Base-by-base conservation (phyloP, 2,113 vertebrate genomes). In the Rhizomys pruinosus region DNA sequence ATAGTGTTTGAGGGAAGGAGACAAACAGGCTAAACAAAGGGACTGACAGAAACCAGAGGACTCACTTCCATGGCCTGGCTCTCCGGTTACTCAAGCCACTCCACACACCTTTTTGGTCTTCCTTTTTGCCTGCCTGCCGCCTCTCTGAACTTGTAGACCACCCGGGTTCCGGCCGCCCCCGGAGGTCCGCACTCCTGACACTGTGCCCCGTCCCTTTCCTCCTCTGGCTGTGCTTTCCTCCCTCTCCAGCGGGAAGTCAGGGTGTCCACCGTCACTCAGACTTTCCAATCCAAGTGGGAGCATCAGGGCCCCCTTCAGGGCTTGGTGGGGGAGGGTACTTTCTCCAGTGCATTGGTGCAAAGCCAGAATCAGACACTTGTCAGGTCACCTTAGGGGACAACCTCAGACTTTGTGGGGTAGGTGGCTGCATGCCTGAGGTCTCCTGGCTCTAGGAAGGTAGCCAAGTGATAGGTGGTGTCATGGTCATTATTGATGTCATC, bases 41-140 rank as follows among this genome's bases (percentile, higher is more conserved):
- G 52, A 80, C 7, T 7, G 11, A 72, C 20, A 71, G 79, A 66
- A 22, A 16, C 34, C n/a, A 64, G 17, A 63, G 52, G n/a, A 29
- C 64, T 63, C 29, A 37, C 81, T 52, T 52, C 47, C 47, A 11
- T 7, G 47, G 47, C 47, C 11, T 52, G 47, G 80, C 9, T 34
- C 76, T 64, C 69, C 55, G 79, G 61, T 20, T 20, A 3, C 25
- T 4, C 11, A 71, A 76, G 82, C 42, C 25, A 5, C 4, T 37
- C 20, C 7, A 20, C 0, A 0, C 1, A 8, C 61, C 23, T n/a
- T n/a, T n/a, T n/a, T 2, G 76, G 69, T 63, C 23, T 32, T 52
- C 52, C 11, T 20, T 20, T 55, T 37, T 13, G n/a, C 84, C 87
- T 32, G 37, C 44, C 27, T 76, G 34, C n/a, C 0, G 3, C 59